Evolutionary conservation across 2,797 vertebrate species (phyloP), one percentile per base, ranked within the genome.

Genomic region (Melanotaenia pygmaea): DNA sequence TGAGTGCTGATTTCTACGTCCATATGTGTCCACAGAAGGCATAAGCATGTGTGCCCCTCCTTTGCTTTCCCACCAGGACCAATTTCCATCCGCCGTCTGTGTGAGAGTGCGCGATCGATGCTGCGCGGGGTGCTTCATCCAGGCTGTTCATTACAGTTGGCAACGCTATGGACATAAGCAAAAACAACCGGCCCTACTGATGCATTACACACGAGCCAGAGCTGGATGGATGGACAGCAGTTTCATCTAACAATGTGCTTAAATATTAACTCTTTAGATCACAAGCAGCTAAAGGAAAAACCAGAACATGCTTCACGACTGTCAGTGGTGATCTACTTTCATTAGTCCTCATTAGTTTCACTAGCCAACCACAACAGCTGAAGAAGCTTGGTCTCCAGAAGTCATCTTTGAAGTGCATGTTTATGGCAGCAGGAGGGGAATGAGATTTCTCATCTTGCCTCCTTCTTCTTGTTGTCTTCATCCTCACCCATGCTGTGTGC

Each of bases 1-100:
- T 74, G 86, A 84, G 81, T 45, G 84, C 80, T 77, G 76, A 86
- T 85, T 79, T 74, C 74, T 67, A 64, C 61, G 68, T 83, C 88
- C 90, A 91, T 92, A 90, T 91, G 91, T 70, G 79, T 79, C 83
- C 62, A 84, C 90, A 91, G 91, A 91, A 91, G 92, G 91, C 58
- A 74, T 67, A 87, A 86, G 86, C 87, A 83, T 91, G 85, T 88
- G 86, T 83, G 87, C 83, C 30, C 77, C 83, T 79, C 85, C 88
- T 72, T 64, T 58, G 68, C 79, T 51, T 76, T 77, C 86, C 84
- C 86, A 82, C 78, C 85, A 87, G 80, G 83, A 84, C 88, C 87
- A 87, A 92, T 94, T 88, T 90, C 84, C 86, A 86, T 86, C 75
- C 74, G 20, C 89, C 84, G 84, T 87, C 90, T 92, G 89, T 88